Evolutionary conservation across 2,113 vertebrate species (phyloP), one percentile per base, ranked within the genome.

Genomic region (Scophthalmus maximus): DNA sequence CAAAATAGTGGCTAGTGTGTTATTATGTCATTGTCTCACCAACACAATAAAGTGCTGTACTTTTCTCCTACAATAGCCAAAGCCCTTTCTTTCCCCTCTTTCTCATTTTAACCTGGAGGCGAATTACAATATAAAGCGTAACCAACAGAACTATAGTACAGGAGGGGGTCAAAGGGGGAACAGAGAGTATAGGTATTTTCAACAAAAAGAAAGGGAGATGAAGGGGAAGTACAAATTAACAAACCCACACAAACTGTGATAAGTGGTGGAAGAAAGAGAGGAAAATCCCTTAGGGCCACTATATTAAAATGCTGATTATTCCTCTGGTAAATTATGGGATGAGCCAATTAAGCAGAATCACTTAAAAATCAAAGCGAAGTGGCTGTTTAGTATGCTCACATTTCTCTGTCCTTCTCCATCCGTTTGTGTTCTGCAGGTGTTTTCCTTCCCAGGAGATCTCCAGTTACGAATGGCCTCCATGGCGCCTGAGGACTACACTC

Each of bases 391-490:
- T 23, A 27, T 76, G 34, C 11, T 68, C 23, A 56, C 30, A 49
- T 44, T 30, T 77, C 69, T 66, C 51, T 26, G 62, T 40, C 61
- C 5, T 63, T 63, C 81, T 62, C 42, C 78, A 62, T 87, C 18
- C 89, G n/a, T 94, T 82, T 91, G 87, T 81, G 51, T 69, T 42
- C 89, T 89, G 32, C 92, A 99, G 97, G 96, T 98, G 87, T 98
- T 97, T 92, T 73, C 92, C 91, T 97, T 94, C 93, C 95, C 97
- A 78, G 91, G 95, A 84, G 97, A 99, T 76, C 92, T 98, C 90
- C 97, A 96, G 86, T 94, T 99, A 82, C 94, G 98, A 50, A 98
- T 99, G 97, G 87, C 95, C 68, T 92, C 94, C 87, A 95, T 98
- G 91, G 89, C 92, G 74, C 95, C 96, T 52, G 96, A 98, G 84